Evolutionary conservation across 1,140 invertebrate species (phyloP), one percentile per base, ranked within the genome.

Genomic region (Trialeurodes vaporariorum): DNA sequence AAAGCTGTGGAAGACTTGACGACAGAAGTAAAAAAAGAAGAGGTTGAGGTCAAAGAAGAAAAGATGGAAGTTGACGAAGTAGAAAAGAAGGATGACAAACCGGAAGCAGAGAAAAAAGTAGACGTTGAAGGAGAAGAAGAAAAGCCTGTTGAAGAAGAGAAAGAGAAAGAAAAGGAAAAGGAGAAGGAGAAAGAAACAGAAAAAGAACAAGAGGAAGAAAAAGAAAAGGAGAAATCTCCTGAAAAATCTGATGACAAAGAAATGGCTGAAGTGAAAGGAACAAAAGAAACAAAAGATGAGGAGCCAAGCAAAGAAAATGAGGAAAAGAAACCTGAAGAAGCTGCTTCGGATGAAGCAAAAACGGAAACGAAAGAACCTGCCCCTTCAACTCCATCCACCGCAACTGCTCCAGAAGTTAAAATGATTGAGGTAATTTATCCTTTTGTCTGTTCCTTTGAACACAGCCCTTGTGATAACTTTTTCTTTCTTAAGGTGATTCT

Each of bases 151-250:
- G 73, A 75, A 23, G 75, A 77, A 24, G 77, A 79, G n/a, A 67
- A 68, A 11, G 71, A 69, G 49, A 81, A 83, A 26, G 75, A 78
- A 25, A 82, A 84, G 67, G 63, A 12, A 26, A 69, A 74, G 21
- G 67, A 68, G 23, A 71, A 73, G 65, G 70, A 71, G 23, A 66
- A 69, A 65, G 63, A 71, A 2, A 63, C 71, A 2, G 77, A 78
- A 2, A 26, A 65, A 66, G 64, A 76, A 27, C 70, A 83, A 75
- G 77, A 83, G 63, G 77, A 69, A 40, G 68, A 72, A 26, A 69
- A 70, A 70, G 66, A 70, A 21, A 73, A 72, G 26, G 71, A 72
- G 63, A 77, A 78, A 68, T 77, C 78, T 63, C 79, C 81, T 61
- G 79, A 77, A 0, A 81, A 75, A 27, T 74, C 76, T 63, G 75